Evolutionary conservation across 2,888 invertebrate species (phyloP).

Genomic region (Ornithoptera alexandrae): DNA sequence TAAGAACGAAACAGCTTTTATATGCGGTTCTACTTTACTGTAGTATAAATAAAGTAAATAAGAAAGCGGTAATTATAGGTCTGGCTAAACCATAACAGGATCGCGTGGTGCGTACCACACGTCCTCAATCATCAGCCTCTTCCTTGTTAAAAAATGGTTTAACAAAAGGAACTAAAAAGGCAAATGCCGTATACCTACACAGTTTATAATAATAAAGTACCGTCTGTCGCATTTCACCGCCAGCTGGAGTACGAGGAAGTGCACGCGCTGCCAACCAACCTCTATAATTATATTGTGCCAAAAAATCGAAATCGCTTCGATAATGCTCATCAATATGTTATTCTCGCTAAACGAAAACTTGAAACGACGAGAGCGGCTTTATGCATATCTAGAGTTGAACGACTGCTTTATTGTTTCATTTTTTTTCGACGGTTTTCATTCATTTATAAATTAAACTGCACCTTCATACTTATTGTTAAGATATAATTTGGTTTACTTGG

Average conservation of each 20-base stretch:
- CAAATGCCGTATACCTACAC: constrained; percentile 57
- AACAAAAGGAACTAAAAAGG: constrained; percentile 58
- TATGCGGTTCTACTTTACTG: background rate
- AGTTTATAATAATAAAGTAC: constrained; percentile 70
- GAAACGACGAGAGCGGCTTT: constrained; percentile 41
- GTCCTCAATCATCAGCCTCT: constrained; percentile 37
- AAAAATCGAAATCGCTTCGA: constrained; percentile 54
- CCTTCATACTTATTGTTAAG: constrained; percentile 44
- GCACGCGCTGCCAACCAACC: constrained; percentile 46
- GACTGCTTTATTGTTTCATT: constrained; percentile 57
- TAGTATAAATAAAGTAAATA: constrained; percentile 13
- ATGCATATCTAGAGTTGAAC: constrained; percentile 54
- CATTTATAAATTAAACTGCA: constrained; percentile 44
- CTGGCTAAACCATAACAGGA: constrained; percentile 21
- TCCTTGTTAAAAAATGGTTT: constrained; percentile 47
- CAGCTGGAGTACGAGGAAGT: constrained; percentile 72
- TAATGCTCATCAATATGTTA: constrained; percentile 40
- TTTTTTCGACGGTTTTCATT: constrained; percentile 47
- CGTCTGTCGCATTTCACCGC: constrained; percentile 60
- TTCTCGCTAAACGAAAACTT: constrained; percentile 35
- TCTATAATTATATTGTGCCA: constrained; percentile 59
- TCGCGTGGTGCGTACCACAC: constrained; percentile 49
- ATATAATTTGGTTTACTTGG: constrained; percentile 44
- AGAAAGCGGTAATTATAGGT: constrained; percentile 20
- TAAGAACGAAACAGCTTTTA: background rate